Percentiles rank a stretch among this genome's conserved stretches.
Conservation (phyloP, 2,113 vertebrate species). For the Suncus etruscus region DNA sequence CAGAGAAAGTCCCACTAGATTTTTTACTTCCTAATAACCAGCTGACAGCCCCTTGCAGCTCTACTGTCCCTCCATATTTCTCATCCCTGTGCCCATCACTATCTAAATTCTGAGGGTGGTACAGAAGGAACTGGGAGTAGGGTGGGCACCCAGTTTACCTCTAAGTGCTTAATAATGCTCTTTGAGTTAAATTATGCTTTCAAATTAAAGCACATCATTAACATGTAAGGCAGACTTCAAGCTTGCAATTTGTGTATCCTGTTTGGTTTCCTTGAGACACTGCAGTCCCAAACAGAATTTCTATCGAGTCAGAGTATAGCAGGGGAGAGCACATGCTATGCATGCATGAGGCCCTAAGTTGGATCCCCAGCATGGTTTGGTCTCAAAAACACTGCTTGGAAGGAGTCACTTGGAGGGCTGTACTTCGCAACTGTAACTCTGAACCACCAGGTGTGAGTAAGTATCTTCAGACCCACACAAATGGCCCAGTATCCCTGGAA, state of each 20-base stretch:
- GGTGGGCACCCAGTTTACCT: rapidly evolving
- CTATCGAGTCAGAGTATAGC: neutral
- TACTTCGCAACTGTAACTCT: too few relatives aligned
- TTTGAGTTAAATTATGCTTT: neutral
- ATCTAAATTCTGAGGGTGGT: neutral
- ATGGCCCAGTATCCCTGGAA: too few relatives aligned
- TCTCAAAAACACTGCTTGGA: too few relatives aligned
- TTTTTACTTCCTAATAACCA: neutral
- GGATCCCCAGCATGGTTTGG: too few relatives aligned
- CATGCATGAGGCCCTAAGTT: too few relatives aligned
- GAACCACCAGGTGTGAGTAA: too few relatives aligned
- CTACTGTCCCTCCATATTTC: rapidly evolving
- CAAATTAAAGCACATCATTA: neutral
- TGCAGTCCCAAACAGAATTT: neutral
- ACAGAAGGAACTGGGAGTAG: neutral
- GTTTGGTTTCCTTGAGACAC: neutral
- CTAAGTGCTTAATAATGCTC: neutral
- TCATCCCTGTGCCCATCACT: neutral
- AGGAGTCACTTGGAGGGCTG: too few relatives aligned
- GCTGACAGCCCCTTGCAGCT: neutral
- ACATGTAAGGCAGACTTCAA: neutral
- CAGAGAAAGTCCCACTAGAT: neutral
- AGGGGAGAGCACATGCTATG: too few relatives aligned
- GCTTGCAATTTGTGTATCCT: neutral
- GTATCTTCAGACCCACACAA: too few relatives aligned